Evolutionary conservation across 2,888 invertebrate genomes (phyloP).

Genomic region (Clanis bilineata): DNA sequence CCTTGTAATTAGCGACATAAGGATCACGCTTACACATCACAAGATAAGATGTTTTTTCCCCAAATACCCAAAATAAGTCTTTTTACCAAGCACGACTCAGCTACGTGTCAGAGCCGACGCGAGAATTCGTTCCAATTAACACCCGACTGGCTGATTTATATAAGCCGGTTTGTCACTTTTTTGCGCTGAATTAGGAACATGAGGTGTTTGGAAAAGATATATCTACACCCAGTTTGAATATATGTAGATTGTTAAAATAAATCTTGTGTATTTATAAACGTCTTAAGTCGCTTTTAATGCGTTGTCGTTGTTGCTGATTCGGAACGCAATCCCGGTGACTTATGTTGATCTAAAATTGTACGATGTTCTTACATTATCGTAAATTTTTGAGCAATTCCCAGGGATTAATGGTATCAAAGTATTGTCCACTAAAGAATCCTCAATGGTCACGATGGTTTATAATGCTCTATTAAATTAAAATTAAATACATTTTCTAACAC

Average conservation of each 20-base stretch:
- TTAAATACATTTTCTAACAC: background rate
- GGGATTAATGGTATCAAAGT: background rate
- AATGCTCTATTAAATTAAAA: background rate
- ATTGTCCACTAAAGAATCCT: background rate
- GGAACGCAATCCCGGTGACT: background rate
- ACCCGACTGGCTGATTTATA: slow-evolving; percentile 70
- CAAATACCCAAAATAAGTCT: slow-evolving; percentile 18
- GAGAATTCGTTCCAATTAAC: slow-evolving; percentile 79
- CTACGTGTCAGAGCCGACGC: slow-evolving; percentile 51
- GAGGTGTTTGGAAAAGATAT: slow-evolving; percentile 64
- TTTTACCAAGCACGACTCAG: slow-evolving; percentile 23
- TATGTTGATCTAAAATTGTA: background rate
- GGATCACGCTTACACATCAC: background rate
- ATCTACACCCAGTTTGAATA: slow-evolving; percentile 28
- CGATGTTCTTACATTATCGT: background rate
- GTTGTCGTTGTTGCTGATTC: background rate
- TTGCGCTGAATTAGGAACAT: slow-evolving; percentile 59
- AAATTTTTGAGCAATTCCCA: too few relatives aligned
- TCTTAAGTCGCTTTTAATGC: background rate
- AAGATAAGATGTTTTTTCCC: slow-evolving; percentile 14
- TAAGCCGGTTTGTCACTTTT: slow-evolving; percentile 57
- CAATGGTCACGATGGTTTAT: background rate
- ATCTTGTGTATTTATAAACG: background rate
- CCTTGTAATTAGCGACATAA: slow-evolving; percentile 1
- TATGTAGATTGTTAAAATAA: background rate